Evolutionary conservation across 2,113 vertebrate species (phyloP).

Genomic region (Ailuropoda melanoleuca): DNA sequence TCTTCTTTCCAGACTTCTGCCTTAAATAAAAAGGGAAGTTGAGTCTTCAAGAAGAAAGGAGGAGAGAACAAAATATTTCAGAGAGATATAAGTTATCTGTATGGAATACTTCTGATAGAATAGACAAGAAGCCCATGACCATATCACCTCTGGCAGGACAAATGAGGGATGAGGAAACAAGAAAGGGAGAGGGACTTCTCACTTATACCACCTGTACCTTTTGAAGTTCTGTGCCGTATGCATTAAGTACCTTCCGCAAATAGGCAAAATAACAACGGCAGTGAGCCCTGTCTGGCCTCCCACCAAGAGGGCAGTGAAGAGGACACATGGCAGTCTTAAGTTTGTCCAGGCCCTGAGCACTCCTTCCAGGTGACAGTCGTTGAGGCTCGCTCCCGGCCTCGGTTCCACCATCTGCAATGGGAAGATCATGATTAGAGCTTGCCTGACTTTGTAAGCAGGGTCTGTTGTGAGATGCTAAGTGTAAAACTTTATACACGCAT

Average conservation of each 20-base stretch:
- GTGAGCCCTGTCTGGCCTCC: background rate
- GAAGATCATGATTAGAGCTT: background rate
- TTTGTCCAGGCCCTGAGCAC: background rate
- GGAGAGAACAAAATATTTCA: slow-evolving; percentile 15
- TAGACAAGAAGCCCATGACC: background rate
- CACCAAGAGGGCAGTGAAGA: background rate
- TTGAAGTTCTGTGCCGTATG: background rate
- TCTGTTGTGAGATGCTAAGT: background rate
- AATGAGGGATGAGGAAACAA: background rate
- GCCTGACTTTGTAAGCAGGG: background rate
- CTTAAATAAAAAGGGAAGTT: background rate
- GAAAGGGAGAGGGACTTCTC: background rate
- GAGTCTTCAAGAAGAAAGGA: background rate
- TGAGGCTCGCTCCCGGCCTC: background rate
- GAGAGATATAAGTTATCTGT: background rate
- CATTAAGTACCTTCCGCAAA: background rate
- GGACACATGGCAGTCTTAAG: background rate
- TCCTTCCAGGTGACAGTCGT: background rate
- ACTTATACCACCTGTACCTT: background rate
- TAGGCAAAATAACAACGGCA: background rate
- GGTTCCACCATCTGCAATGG: background rate
- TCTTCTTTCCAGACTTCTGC: background rate
- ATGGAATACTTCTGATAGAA: background rate
- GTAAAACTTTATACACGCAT: background rate
- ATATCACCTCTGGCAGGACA: background rate